Conservation (phyloP, 2,113 vertebrate species). For the Gambusia holbrooki region DNA sequence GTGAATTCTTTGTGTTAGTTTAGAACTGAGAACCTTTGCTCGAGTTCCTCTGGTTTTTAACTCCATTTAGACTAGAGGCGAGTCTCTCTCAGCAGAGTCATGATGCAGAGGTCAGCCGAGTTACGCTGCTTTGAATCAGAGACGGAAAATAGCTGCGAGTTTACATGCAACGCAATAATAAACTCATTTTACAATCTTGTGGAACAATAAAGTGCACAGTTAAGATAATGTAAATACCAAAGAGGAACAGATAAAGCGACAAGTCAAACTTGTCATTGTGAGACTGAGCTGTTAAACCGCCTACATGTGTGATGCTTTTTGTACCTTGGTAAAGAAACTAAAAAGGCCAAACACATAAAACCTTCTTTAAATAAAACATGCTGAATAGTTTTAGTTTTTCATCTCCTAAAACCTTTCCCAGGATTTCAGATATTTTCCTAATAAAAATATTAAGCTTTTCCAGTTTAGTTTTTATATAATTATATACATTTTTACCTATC, state of each 20-base stretch:
- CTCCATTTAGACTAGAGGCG: background rate
- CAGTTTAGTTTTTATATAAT: background rate
- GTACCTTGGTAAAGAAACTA: too few species aligned
- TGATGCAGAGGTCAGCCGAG: background rate
- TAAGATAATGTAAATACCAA: background rate
- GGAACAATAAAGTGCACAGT: background rate
- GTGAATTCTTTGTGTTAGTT: background rate
- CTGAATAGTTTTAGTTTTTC: too few species aligned
- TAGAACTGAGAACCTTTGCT: background rate
- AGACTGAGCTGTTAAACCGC: background rate
- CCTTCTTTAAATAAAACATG: too few species aligned
- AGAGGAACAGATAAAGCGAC: background rate
- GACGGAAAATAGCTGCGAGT: background rate
- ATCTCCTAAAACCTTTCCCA: too few species aligned
- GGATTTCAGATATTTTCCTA: too few species aligned
- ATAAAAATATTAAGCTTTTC: background rate
- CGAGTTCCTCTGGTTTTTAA: background rate
- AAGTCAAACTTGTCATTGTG: background rate
- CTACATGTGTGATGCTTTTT: too few species aligned
- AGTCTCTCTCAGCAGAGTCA: too few species aligned
- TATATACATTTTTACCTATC: background rate
- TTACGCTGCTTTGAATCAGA: background rate
- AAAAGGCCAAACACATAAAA: too few species aligned
- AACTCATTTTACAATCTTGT: background rate
- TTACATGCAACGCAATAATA: background rate